Evolutionary conservation across 2,113 vertebrate species (phyloP).

Genomic region (Emydura subglobosa): DNA sequence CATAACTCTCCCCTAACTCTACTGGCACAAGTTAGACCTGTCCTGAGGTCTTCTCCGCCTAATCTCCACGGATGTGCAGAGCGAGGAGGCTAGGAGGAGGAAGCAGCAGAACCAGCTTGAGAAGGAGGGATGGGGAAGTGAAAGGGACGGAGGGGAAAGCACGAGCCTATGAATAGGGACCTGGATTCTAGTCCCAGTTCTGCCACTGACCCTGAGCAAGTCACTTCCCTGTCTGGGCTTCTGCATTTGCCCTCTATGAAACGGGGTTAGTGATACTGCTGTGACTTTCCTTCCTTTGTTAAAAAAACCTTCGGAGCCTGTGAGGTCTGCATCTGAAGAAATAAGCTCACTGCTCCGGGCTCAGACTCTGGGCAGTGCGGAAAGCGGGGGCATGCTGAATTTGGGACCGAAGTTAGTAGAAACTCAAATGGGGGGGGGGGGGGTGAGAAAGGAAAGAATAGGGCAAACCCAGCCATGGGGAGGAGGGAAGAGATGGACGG

Average conservation of each 20-base stretch:
- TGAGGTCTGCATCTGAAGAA: background rate
- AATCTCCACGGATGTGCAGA: background rate
- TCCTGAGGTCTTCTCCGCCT: background rate
- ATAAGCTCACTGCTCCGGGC: background rate
- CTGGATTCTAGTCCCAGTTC: background rate
- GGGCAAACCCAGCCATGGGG: background rate
- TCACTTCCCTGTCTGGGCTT: background rate
- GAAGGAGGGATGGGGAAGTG: background rate
- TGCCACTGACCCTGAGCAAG: background rate
- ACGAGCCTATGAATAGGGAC: background rate
- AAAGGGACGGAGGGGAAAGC: background rate
- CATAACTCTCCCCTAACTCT: background rate
- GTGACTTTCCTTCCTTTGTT: background rate
- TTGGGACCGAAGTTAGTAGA: background rate
- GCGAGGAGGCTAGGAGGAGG: background rate
- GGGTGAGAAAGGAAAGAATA: accelerated
- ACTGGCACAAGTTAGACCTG: background rate
- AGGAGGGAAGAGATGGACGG: background rate
- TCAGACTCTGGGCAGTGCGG: background rate
- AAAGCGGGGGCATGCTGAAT: background rate
- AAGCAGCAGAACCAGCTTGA: background rate
- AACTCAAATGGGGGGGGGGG: background rate
- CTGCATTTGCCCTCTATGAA: background rate
- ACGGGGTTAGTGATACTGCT: background rate
- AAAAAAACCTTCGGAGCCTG: background rate